Evolutionary conservation across 2,797 vertebrate species (phyloP).

Genomic region (Darevskia mixta): DNA sequence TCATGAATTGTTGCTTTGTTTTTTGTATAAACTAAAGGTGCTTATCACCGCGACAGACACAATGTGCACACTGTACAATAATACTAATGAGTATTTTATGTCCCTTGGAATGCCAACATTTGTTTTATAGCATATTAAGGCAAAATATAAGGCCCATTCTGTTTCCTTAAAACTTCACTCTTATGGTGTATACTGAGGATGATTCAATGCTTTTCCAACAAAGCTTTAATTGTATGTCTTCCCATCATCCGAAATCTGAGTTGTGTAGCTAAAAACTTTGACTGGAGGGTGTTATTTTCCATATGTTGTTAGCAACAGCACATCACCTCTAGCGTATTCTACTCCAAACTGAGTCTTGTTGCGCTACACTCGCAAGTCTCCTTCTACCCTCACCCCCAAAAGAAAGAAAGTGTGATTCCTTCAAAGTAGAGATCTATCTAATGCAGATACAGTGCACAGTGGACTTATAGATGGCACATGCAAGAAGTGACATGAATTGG

Average conservation of each 20-base stretch:
- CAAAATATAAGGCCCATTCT: conserved; percentile 4
- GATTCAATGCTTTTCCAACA: not conserved
- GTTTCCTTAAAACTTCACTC: not conserved
- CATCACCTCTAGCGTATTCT: not conserved
- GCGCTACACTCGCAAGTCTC: not conserved
- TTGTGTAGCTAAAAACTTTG: not conserved
- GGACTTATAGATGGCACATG: not conserved
- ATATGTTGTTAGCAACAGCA: not conserved
- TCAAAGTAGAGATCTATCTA: not conserved
- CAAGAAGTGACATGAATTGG: no score
- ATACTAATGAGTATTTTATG: conserved; percentile 10
- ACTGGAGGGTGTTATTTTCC: not conserved
- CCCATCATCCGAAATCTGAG: conserved; percentile 9
- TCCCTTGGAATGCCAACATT: conserved; percentile 9
- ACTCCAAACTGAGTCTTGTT: not conserved
- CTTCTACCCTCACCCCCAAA: not conserved
- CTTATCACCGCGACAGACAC: not conserved
- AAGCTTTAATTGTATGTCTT: not conserved
- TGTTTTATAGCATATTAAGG: conserved; percentile 37
- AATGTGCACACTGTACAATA: not conserved
- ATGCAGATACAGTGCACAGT: no score
- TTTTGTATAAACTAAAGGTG: not conserved
- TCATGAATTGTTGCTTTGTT: conserved; percentile 2
- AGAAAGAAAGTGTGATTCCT: not conserved
- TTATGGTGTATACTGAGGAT: not conserved